Evolutionary conservation across 2,888 invertebrate species (phyloP).

Genomic region (Uloborus plumipes): DNA sequence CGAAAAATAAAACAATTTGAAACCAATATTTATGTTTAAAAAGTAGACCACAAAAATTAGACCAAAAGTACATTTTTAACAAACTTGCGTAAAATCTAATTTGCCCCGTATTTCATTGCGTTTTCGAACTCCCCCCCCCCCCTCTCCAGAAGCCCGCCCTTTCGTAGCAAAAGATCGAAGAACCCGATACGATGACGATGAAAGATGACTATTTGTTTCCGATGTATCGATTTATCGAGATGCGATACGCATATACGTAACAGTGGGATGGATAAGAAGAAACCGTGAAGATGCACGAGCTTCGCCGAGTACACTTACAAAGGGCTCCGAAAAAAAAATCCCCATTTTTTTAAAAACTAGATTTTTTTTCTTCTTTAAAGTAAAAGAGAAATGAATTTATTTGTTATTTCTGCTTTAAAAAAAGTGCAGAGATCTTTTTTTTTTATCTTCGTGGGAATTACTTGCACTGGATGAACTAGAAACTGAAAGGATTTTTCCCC

Average conservation of each 20-base stretch:
- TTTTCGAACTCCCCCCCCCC: neutral
- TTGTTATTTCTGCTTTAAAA: slow-evolving; percentile 37
- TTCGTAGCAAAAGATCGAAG: slow-evolving; percentile 33
- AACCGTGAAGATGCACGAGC: neutral
- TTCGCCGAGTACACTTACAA: neutral
- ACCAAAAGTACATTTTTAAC: too few species aligned
- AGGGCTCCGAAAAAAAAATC: neutral
- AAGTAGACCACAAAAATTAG: too few species aligned
- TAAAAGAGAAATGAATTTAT: slow-evolving; percentile 48
- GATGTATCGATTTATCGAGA: slow-evolving; percentile 58
- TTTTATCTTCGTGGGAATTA: neutral
- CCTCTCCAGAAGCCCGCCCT: neutral
- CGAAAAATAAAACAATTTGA: too few species aligned
- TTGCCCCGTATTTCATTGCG: neutral
- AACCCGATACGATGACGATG: slow-evolving; percentile 57
- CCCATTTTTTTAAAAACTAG: slow-evolving; percentile 5
- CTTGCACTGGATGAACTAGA: too few species aligned
- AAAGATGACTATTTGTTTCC: slow-evolving; percentile 63
- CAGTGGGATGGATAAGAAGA: neutral
- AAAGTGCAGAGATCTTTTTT: neutral
- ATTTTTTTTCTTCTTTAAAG: slow-evolving; percentile 4
- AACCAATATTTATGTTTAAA: too few species aligned
- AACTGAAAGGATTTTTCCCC: too few species aligned
- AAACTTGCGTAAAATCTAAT: too few species aligned
- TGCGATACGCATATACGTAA: slow-evolving; percentile 1